phyloP scores from a whole-genome alignment of 2,888 invertebrate genomes.

The Papilio demoleus region DNA sequence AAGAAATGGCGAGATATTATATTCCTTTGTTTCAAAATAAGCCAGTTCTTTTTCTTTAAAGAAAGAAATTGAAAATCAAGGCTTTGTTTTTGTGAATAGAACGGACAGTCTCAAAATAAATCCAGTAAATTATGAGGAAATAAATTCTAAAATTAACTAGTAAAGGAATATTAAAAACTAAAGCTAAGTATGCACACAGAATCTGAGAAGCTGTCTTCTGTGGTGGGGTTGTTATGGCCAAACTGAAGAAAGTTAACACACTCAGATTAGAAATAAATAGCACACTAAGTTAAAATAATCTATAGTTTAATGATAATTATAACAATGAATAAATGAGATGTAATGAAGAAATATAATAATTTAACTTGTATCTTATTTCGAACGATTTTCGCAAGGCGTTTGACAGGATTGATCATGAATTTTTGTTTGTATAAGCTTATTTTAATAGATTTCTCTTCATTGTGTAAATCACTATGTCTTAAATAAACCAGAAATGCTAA shows the following conservation, averaged over 20 bases:
- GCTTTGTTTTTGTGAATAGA: background rate
- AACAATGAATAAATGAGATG: too few species aligned
- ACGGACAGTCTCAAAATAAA: background rate
- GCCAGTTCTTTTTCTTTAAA: too few species aligned
- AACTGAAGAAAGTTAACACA: too few species aligned
- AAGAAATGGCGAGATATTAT: background rate
- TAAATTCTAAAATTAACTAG: too few species aligned
- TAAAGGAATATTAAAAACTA: background rate
- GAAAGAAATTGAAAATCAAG: too few species aligned
- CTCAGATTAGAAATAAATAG: too few species aligned
- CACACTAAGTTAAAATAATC: too few species aligned
- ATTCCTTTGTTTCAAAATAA: background rate
- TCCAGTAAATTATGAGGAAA: too few species aligned
- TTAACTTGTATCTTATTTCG: too few species aligned
- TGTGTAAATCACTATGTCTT: background rate
- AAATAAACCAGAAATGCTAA: background rate
- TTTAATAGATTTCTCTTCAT: background rate
- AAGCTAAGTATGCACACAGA: background rate
- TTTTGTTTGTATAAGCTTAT: background rate
- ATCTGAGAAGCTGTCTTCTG: background rate
- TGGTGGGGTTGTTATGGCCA: conserved; percentile 2
- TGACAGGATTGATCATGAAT: background rate
- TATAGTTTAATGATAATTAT: too few species aligned
- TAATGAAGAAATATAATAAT: too few species aligned
- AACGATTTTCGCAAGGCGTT: background rate